Conservation (phyloP, 2,797 vertebrate species). For the Malurus leucopterus region DNA sequence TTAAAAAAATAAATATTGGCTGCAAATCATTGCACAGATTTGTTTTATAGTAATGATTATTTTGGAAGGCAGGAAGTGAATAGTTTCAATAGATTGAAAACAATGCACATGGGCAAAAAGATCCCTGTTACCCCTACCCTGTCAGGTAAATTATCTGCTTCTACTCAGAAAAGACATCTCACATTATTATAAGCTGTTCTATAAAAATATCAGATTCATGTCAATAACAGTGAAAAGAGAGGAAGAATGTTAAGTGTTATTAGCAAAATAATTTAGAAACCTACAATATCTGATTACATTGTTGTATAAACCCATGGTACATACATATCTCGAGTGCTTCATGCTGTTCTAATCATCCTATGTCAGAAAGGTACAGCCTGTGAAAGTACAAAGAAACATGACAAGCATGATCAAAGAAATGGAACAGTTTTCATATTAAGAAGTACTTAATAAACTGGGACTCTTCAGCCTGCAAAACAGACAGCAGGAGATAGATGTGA, state of each 20-base stretch:
- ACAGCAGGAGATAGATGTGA: neutral
- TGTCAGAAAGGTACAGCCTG: neutral
- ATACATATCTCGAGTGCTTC: neutral
- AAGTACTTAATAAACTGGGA: neutral
- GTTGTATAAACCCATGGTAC: neutral
- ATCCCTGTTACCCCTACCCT: neutral
- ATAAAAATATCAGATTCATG: neutral
- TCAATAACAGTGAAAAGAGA: neutral
- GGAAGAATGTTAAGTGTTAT: neutral
- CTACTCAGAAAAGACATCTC: neutral
- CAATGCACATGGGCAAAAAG: neutral
- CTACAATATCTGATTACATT: neutral
- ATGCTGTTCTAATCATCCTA: conserved; percentile 1
- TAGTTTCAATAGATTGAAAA: neutral
- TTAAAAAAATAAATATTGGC: neutral
- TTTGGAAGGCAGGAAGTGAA: neutral
- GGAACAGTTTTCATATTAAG: neutral
- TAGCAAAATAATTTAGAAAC: neutral
- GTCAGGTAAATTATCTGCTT: neutral
- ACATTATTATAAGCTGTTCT: neutral
- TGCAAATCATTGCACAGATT: neutral
- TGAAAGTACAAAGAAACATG: neutral
- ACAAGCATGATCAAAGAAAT: conserved; percentile 2
- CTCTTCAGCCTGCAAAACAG: neutral
- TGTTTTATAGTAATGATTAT: neutral